A percentile compares a stretch with the other conserved stretches of the same genome.
phyloP scores from a whole-genome alignment of 2,888 invertebrate species.

The Caenorhabditis doughertyi region DNA sequence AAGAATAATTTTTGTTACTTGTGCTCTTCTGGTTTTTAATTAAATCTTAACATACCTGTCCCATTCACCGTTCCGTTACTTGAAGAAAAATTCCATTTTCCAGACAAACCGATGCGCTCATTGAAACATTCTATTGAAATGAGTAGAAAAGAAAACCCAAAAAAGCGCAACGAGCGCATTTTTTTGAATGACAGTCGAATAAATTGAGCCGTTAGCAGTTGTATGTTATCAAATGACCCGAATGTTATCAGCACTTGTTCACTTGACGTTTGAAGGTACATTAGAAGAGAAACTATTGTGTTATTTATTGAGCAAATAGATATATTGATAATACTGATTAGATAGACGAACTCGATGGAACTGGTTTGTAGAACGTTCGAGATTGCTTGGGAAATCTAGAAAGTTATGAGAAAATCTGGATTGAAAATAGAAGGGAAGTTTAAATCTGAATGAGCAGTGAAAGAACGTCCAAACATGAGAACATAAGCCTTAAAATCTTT shows the following conservation, averaged over 20 bases:
- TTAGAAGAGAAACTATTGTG: neutral
- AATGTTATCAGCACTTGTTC: conserved; percentile 21
- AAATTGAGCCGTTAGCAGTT: neutral
- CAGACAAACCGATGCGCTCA: conserved; percentile 16
- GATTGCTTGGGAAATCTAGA: no score
- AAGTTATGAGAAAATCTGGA: no score
- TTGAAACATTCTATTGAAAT: neutral
- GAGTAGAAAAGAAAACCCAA: conserved; percentile 13
- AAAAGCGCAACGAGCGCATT: neutral
- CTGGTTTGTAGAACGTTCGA: no score
- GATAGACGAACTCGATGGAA: neutral
- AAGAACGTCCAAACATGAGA: no score
- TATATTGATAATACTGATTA: neutral
- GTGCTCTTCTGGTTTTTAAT: no score
- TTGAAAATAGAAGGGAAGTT: no score
- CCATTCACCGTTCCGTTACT: conserved; percentile 55
- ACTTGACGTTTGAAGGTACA: neutral
- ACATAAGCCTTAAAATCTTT: no score
- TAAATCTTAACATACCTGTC: conserved; percentile 35
- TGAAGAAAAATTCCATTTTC: conserved; percentile 45
- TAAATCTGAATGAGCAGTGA: no score
- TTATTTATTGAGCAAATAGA: no score
- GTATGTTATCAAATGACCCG: conserved; percentile 25
- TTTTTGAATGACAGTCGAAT: conserved; percentile 8
- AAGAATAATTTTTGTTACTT: no score